These are phyloP conservation scores for Platyrinchus mystaceus DNA, from an alignment of 2,797 vertebrate species.

Conservation along the genomic window DNA sequence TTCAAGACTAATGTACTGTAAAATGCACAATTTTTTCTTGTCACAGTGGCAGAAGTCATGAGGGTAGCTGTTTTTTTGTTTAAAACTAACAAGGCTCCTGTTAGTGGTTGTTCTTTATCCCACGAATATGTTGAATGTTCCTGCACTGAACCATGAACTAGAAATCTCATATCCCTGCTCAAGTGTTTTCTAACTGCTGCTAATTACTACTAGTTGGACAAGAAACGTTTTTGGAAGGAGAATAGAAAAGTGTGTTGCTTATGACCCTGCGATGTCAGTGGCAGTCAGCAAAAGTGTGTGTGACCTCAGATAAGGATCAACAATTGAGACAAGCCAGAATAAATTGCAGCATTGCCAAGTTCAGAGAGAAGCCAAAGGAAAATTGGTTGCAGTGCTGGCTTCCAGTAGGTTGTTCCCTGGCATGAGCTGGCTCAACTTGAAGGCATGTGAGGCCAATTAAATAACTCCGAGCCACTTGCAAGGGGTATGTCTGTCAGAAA, in stretches of 20 bases:
- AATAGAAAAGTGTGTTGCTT: not conserved
- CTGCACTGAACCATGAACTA: not conserved
- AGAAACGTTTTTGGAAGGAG: not conserved
- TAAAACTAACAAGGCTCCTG: not conserved
- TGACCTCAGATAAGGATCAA: not conserved
- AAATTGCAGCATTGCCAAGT: not conserved
- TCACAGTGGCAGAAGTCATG: not conserved
- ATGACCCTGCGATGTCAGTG: not conserved
- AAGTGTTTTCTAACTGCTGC: not conserved
- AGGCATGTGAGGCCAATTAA: not conserved
- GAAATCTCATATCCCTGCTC: not conserved
- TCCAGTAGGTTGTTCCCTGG: not conserved
- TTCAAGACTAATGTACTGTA: not conserved
- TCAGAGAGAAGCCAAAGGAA: not conserved
- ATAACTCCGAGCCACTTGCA: not conserved
- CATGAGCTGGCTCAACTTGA: not conserved
- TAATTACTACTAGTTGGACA: not conserved
- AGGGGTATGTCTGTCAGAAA: not conserved
- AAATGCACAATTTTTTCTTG: not conserved
- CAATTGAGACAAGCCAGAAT: not conserved
- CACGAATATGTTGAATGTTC: not conserved
- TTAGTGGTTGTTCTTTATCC: not conserved
- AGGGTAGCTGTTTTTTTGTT: not conserved
- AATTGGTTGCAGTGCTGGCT: not conserved
- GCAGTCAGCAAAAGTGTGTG: not conserved